Evolutionary conservation across 2,113 vertebrate genomes (phyloP).

Genomic region (Melanostigma gelatinosum): DNA sequence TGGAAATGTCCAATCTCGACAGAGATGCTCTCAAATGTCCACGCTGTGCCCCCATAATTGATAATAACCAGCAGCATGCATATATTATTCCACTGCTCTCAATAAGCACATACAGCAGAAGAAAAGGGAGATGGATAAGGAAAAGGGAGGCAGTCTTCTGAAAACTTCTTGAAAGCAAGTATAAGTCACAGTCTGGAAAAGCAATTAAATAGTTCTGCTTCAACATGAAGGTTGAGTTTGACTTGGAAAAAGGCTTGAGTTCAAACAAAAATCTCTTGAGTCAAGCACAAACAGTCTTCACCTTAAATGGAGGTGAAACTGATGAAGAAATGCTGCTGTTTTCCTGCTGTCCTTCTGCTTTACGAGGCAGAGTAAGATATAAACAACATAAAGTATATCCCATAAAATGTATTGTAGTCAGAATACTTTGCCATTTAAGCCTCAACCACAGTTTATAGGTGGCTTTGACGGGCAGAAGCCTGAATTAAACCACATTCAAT

Average conservation of each 20-base stretch:
- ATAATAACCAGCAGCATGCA: slow-evolving; percentile 73
- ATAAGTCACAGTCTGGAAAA: slow-evolving; percentile 74
- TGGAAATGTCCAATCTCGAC: slow-evolving; percentile 70
- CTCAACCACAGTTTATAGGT: neutral
- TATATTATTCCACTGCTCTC: slow-evolving; percentile 75
- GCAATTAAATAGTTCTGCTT: slow-evolving; percentile 73
- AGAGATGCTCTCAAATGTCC: slow-evolving; percentile 72
- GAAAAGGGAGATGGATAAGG: slow-evolving; percentile 62
- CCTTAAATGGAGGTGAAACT: slow-evolving; percentile 51
- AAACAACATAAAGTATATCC: neutral
- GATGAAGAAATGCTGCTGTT: slow-evolving; percentile 31
- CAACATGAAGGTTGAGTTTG: slow-evolving; percentile 63
- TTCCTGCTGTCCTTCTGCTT: neutral
- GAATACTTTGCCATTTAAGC: neutral
- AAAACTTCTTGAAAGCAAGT: slow-evolving; percentile 60
- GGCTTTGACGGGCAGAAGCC: neutral
- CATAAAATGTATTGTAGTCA: neutral
- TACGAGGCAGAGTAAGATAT: neutral
- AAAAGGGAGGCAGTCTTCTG: slow-evolving; percentile 62
- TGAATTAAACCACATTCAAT: neutral
- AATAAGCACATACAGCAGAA: slow-evolving; percentile 57
- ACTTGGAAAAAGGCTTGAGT: slow-evolving; percentile 67
- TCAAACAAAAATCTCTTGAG: slow-evolving; percentile 56
- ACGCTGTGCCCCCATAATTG: slow-evolving; percentile 67
- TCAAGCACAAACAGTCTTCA: slow-evolving; percentile 45